Conservation (phyloP, 2,797 vertebrate species). For the Leptodactylus fallax region DNA sequence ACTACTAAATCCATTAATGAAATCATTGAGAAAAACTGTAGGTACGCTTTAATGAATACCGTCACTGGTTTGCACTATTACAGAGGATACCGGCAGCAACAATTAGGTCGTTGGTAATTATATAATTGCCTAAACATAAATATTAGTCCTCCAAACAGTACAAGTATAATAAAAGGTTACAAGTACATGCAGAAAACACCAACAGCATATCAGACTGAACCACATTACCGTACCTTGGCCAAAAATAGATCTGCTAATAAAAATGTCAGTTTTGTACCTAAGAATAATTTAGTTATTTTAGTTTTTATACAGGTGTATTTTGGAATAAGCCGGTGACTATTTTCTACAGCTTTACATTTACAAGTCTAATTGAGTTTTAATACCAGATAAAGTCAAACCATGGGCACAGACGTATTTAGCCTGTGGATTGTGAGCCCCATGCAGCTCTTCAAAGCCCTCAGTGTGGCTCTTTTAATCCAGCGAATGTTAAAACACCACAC, state of each 20-base stretch:
- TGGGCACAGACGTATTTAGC: slow-evolving; percentile 40
- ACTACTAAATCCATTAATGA: too few species aligned
- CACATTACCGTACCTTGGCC: background rate
- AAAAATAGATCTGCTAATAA: background rate
- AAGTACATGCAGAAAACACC: background rate
- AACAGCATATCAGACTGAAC: background rate
- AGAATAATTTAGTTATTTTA: background rate
- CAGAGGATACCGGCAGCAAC: too few species aligned
- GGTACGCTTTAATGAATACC: too few species aligned
- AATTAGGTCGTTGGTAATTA: too few species aligned
- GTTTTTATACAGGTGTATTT: background rate
- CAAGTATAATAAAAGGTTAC: background rate
- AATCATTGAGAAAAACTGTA: too few species aligned
- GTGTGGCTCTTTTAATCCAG: slow-evolving; percentile 54
- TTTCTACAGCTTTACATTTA: slow-evolving; percentile 9
- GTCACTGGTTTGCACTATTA: too few species aligned
- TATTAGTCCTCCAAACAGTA: background rate
- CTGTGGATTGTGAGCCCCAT: slow-evolving; percentile 52
- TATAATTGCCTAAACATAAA: too few species aligned
- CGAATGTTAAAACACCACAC: slow-evolving; percentile 49
- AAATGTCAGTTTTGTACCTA: background rate
- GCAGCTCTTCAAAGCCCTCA: slow-evolving; percentile 56
- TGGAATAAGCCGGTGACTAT: background rate
- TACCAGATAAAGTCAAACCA: slow-evolving; percentile 43
- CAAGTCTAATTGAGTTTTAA: slow-evolving; percentile 37